Evolutionary conservation across 2,797 vertebrate genomes (phyloP).

Genomic region (Premnoplex brunnescens): DNA sequence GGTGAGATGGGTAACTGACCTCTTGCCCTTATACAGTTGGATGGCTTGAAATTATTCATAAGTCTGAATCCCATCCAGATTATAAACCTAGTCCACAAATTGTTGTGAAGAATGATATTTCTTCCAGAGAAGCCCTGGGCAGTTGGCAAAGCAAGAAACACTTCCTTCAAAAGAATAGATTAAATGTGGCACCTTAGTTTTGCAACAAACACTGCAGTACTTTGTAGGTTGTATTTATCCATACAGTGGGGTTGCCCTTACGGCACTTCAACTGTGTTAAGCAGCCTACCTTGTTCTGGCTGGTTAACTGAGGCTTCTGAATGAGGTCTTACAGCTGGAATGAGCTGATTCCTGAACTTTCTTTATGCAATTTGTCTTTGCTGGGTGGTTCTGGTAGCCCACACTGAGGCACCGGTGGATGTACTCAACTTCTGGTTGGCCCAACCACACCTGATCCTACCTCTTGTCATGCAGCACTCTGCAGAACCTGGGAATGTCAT

Average conservation of each 20-base stretch:
- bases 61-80: not conserved
- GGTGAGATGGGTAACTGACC: not conserved
- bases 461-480: not conserved
- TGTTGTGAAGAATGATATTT: not conserved
- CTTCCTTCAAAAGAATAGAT: not conserved
- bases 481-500: not conserved
- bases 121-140: not conserved
- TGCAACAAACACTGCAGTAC: not conserved
- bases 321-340: not conserved
- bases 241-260: accelerated
- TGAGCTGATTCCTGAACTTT: not conserved
- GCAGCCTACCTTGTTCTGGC: not conserved
- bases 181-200: not conserved
- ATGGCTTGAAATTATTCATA: not conserved
- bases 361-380: not conserved
- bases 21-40: not conserved
- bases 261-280: accelerated
- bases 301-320: not conserved
- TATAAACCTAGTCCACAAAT: not conserved
- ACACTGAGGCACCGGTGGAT: not conserved
- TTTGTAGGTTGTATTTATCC: not conserved
- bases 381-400: not conserved
- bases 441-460: not conserved
- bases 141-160: not conserved
- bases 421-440: not conserved